Base-by-base conservation (phyloP, 2,113 vertebrate genomes). In the Leucopsar rothschildi region DNA sequence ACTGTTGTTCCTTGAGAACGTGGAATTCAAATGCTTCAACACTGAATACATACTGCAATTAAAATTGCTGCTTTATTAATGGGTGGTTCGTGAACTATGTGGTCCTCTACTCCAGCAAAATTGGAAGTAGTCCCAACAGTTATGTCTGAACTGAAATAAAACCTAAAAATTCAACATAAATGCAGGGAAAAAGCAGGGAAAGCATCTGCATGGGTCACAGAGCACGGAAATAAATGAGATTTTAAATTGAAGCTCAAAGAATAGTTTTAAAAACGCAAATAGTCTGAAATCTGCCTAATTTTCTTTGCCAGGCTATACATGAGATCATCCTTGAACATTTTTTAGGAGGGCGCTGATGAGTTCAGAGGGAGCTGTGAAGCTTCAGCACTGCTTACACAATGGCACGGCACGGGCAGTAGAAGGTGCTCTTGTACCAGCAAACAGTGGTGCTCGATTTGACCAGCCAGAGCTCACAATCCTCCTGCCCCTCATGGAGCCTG, bases 381-480 rank as follows among this genome's bases (percentile, higher is more conserved):
- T 56, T 23, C 61, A 73, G 29, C 56, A 45, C 66, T 72, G 73
- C 68, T 61, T 40, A n/a, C 20, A 56, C 70, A 88, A 2, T 92
- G 79, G 40, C 69, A 23, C 86, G 40, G 55, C 73, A 15, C 82
- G 72, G 56, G 49, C 93, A 94, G 95, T 61, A 97, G 95, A 91
- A 96, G 94, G 95, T 94, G 93, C 95, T 95, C 91, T 96, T 94
- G 94, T 72, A 92, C 65, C 70, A 96, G 89, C 80, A 70, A 93
- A 81, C 1, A 0, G 29, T 28, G 20, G 42, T 72, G 50, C 87
- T 88, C 31, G 40, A 45, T 84, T 53, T 73, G 86, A 66, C 28
- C 50, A 84, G 37, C 10, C 40, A 66, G 69, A 82, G 60, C 47
- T 90, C 57, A 76, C 31, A 81, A 90, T 85, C 40, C 37, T 59